These are phyloP conservation scores for Puma concolor DNA, from an alignment of 2,113 vertebrate species.

Conservation along the genomic window DNA sequence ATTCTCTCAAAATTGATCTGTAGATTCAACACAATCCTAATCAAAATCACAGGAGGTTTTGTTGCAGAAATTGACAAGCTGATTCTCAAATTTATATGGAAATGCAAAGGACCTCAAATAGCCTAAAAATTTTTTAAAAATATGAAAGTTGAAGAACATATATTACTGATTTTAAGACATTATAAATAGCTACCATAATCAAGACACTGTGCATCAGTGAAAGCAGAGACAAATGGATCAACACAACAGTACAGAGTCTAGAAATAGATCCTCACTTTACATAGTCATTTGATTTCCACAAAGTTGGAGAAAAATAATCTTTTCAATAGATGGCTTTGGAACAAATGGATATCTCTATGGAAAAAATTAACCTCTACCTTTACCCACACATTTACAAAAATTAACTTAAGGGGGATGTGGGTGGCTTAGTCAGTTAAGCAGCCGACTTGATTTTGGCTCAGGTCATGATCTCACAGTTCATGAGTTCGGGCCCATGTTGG, in stretches of 20 bases:
- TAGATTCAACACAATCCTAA: background rate
- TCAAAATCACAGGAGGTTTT: background rate
- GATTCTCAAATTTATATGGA: conserved; percentile 21
- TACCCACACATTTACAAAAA: background rate
- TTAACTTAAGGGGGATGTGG: background rate
- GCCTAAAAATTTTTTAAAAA: background rate
- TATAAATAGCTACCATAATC: background rate
- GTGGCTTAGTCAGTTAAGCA: no score
- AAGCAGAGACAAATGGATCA: background rate
- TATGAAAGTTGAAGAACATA: background rate
- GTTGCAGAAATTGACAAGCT: background rate
- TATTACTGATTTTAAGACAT: background rate
- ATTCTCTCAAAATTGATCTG: conserved; percentile 14
- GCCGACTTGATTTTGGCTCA: no score
- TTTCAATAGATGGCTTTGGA: background rate
- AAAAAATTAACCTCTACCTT: background rate
- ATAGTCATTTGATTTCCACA: background rate
- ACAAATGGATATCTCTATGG: background rate
- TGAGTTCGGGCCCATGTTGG: no score
- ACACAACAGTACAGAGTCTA: background rate
- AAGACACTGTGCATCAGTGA: background rate
- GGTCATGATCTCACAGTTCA: no score
- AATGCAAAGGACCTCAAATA: background rate
- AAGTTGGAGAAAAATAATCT: background rate
- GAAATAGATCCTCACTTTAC: background rate